A percentile compares a stretch with the other conserved stretches of the same genome.
Conservation (phyloP, 2,113 vertebrate genomes). For the Glaucidium brasilianum region DNA sequence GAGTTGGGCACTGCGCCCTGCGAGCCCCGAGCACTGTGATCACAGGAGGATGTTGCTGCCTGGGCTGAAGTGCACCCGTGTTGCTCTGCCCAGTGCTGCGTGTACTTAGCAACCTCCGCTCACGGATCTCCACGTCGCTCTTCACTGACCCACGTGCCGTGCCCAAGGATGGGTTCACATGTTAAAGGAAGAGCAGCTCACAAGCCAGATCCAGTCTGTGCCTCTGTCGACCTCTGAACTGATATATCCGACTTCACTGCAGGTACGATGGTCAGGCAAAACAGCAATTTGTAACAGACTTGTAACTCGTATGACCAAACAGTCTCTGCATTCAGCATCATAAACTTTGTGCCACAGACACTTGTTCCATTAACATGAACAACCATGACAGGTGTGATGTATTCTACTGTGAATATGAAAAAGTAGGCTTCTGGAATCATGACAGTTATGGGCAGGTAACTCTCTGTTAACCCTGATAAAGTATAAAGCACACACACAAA, state of each 20-base stretch:
- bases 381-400: not conserved
- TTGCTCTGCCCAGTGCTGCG: not conserved
- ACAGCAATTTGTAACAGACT: not conserved
- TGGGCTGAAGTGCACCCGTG: no score
- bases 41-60: not conserved
- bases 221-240: not conserved
- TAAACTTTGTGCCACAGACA: not conserved
- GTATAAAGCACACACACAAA: not conserved
- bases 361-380: not conserved
- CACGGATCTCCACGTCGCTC: not conserved
- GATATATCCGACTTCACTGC: not conserved
- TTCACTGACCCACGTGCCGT: rapidly evolving
- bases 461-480: not conserved
- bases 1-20: rapidly evolving
- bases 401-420: not conserved
- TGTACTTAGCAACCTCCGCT: rapidly evolving
- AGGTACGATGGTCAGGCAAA: not conserved
- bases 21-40: no score
- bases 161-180: not conserved
- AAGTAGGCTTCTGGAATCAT: not conserved
- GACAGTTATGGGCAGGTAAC: not conserved
- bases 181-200: not conserved
- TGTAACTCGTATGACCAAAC: not conserved
- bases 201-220: not conserved
- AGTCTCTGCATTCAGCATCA: not conserved